A percentile compares a stretch with the other conserved stretches of the same genome.
Conservation (phyloP, 2,888 invertebrate genomes). For the Cyrtodaria siliqua region DNA sequence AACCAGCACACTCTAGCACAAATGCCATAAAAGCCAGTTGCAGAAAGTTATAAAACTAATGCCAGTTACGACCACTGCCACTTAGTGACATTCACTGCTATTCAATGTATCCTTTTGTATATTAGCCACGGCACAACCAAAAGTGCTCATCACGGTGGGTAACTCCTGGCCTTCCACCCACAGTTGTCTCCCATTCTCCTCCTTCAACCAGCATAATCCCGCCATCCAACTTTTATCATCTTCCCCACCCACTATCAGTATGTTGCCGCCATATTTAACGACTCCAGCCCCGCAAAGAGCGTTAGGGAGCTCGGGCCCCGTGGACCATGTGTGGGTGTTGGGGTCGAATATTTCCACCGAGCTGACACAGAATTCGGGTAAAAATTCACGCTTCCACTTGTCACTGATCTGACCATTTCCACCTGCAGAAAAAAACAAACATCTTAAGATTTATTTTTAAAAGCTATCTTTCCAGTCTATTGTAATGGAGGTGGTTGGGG, state of each 20-base stretch:
- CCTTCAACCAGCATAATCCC: constrained; percentile 81
- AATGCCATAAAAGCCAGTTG: too few relatives aligned
- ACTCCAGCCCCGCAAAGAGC: constrained; percentile 84
- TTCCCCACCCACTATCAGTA: constrained; percentile 84
- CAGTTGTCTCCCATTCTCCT: constrained; percentile 73
- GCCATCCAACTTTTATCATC: constrained; percentile 86
- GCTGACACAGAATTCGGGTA: constrained; percentile 83
- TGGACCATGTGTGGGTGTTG: constrained; percentile 74
- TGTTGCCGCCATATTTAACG: constrained; percentile 82
- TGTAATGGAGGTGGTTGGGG: too few relatives aligned
- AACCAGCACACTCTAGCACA: too few relatives aligned
- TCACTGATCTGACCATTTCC: constrained; percentile 83
- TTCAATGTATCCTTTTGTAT: constrained; percentile 74
- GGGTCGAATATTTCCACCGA: constrained; percentile 84
- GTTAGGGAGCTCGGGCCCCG: constrained; percentile 84
- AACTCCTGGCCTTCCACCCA: constrained; percentile 84
- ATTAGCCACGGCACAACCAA: constrained; percentile 84
- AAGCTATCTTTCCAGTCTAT: too few relatives aligned
- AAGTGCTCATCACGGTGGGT: constrained; percentile 84
- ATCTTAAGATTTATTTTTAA: background rate
- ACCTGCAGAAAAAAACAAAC: constrained; percentile 68
- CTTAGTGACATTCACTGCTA: too few relatives aligned
- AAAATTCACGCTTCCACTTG: constrained; percentile 83
- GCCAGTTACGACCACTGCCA: too few relatives aligned
- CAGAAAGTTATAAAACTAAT: too few relatives aligned